phyloP scores from a whole-genome alignment of 2,113 vertebrate species.

The Phycodurus eques region DNA sequence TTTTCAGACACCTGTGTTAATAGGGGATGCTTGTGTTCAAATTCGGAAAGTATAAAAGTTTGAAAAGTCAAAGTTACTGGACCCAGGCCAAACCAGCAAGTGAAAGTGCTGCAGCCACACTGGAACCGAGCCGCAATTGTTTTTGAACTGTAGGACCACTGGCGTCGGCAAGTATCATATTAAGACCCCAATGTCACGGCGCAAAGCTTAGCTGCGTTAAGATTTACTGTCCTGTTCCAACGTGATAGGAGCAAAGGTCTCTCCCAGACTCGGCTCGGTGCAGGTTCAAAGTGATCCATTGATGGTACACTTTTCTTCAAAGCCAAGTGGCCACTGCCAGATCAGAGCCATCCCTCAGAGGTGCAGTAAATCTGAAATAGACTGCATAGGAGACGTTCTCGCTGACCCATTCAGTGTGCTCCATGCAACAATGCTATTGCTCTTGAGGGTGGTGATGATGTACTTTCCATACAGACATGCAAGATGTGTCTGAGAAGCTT shows the following conservation, averaged over 20 bases:
- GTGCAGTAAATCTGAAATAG: conserved; percentile 69
- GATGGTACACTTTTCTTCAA: conserved; percentile 62
- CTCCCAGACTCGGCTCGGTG: conserved; percentile 51
- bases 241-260: conserved; percentile 58
- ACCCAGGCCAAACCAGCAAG: conserved; percentile 35
- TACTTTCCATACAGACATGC: conserved; percentile 67
- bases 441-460: conserved; percentile 63
- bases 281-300: conserved; percentile 74
- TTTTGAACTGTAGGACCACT: conserved; percentile 39
- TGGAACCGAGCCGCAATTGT: conserved; percentile 53
- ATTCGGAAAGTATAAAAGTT: too few relatives aligned
- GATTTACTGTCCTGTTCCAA: conserved; percentile 72
- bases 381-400: conserved; percentile 64
- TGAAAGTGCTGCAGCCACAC: conserved; percentile 47
- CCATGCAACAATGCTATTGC: conserved; percentile 65
- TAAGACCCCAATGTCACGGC: conserved; percentile 45
- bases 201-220: conserved; percentile 48
- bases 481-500: conserved; percentile 58
- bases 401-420: conserved; percentile 50
- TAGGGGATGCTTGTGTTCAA: neutral
- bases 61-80: neutral
- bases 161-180: conserved; percentile 53
- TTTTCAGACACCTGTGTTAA: neutral
- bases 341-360: conserved; percentile 65
- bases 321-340: conserved; percentile 71